Evolutionary conservation across 2,888 invertebrate genomes (phyloP).

Genomic region (Hyposoter dolosus): DNA sequence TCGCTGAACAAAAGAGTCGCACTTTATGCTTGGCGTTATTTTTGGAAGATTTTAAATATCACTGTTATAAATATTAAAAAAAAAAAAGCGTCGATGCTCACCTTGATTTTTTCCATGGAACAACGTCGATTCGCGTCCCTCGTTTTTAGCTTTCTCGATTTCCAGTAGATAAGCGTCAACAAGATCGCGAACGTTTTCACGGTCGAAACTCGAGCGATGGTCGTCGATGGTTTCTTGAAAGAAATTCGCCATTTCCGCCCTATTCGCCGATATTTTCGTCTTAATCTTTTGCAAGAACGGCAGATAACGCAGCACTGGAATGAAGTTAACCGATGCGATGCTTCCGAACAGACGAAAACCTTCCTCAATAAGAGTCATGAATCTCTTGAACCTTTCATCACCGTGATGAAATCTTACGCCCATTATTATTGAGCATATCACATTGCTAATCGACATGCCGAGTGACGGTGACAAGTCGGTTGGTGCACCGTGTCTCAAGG

Average conservation of each 20-base stretch:
- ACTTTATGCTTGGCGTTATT: not conserved
- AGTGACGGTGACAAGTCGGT: slow-evolving; percentile 91
- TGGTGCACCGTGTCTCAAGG: slow-evolving; percentile 88
- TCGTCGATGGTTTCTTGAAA: slow-evolving; percentile 94
- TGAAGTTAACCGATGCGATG: slow-evolving; percentile 93
- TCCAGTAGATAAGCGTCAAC: slow-evolving; percentile 94
- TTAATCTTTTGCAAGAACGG: slow-evolving; percentile 86
- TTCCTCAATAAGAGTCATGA: slow-evolving; percentile 95
- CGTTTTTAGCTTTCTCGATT: slow-evolving; percentile 92
- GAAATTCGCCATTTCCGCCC: slow-evolving; percentile 93
- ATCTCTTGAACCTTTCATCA: slow-evolving; percentile 91
- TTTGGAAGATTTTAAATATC: not conserved
- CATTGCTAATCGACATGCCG: slow-evolving; percentile 94
- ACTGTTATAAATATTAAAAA: not conserved
- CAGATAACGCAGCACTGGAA: slow-evolving; percentile 90
- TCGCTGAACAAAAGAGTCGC: not conserved
- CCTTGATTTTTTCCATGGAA: slow-evolving; percentile 95
- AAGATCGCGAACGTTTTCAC: slow-evolving; percentile 91
- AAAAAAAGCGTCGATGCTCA: slow-evolving; percentile 84
- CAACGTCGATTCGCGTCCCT: slow-evolving; percentile 90
- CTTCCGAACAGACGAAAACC: slow-evolving; percentile 95
- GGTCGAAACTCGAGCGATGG: slow-evolving; percentile 91
- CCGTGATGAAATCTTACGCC: slow-evolving; percentile 93
- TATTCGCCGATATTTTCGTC: slow-evolving; percentile 88
- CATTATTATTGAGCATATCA: slow-evolving; percentile 96